Evolutionary conservation across 2,113 vertebrate species (phyloP).

Genomic region (Chlamydotis undulata): DNA sequence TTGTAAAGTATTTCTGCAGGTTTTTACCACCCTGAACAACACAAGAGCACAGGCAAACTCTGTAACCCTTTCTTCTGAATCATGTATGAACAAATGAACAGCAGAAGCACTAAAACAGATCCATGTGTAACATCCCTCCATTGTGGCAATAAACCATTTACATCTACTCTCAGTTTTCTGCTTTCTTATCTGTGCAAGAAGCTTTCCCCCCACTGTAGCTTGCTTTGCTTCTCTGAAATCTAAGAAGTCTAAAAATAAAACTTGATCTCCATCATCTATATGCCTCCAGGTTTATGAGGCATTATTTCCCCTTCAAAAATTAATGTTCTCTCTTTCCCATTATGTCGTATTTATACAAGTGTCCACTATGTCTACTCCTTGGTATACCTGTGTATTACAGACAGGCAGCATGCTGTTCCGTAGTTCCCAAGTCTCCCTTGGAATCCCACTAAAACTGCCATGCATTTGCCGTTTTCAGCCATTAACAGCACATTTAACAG

Average conservation of each 20-base stretch:
- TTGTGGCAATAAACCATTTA: background rate
- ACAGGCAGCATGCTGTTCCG: background rate
- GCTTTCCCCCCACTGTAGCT: background rate
- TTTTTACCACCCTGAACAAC: background rate
- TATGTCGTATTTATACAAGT: background rate
- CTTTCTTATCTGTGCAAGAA: background rate
- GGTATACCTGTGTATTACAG: background rate
- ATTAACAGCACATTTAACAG: background rate
- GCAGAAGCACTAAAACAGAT: background rate
- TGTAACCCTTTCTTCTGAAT: background rate
- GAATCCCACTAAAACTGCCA: background rate
- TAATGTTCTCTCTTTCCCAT: background rate
- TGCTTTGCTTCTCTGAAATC: background rate
- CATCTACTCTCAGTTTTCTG: background rate
- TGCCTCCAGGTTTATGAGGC: background rate
- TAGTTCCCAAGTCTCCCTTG: background rate
- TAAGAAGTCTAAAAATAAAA: background rate
- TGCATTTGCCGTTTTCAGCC: background rate
- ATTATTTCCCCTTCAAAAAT: background rate
- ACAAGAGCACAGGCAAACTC: background rate
- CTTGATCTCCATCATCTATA: background rate
- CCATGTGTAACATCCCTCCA: background rate
- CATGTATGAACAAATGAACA: background rate
- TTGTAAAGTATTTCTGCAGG: background rate
- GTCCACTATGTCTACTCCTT: background rate